Conservation (phyloP, 2,797 vertebrate species). For the Protonibea diacanthus region DNA sequence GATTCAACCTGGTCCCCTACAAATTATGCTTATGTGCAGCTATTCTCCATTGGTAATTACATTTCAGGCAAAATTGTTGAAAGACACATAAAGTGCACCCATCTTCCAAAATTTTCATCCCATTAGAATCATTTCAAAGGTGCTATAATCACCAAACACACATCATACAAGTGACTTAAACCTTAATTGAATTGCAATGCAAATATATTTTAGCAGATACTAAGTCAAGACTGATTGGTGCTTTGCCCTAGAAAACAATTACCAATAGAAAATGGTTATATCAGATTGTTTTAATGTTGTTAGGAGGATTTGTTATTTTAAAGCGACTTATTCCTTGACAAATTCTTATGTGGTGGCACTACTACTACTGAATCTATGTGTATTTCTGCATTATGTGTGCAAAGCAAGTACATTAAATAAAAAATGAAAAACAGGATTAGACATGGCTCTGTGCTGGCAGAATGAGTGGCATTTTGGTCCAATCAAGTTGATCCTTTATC, state of each 20-base stretch:
- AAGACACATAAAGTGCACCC: neutral
- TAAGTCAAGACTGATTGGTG: slow-evolving; percentile 2
- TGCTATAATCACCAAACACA: neutral
- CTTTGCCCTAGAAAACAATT: neutral
- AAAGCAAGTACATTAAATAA: slow-evolving; percentile 30
- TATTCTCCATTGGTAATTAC: neutral
- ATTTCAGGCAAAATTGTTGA: neutral
- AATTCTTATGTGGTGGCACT: neutral
- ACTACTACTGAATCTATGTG: neutral
- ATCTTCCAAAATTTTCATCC: neutral
- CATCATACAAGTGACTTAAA: neutral
- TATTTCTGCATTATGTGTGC: neutral
- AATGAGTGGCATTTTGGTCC: slow-evolving; percentile 34
- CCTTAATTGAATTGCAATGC: neutral
- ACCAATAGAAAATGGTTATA: neutral
- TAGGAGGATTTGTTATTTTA: slow-evolving; percentile 7
- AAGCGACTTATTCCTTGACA: slow-evolving; percentile 11
- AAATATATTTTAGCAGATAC: neutral
- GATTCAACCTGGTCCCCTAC: neutral
- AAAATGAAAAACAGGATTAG: slow-evolving; percentile 11
- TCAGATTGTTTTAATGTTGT: slow-evolving; percentile 1
- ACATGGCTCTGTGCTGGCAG: slow-evolving; percentile 6
- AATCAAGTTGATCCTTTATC: slow-evolving; percentile 37
- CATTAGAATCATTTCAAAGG: neutral
- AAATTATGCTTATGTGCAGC: neutral